Base-by-base conservation (phyloP, 2,888 invertebrate genomes). In the Melinopterus prodromus region DNA sequence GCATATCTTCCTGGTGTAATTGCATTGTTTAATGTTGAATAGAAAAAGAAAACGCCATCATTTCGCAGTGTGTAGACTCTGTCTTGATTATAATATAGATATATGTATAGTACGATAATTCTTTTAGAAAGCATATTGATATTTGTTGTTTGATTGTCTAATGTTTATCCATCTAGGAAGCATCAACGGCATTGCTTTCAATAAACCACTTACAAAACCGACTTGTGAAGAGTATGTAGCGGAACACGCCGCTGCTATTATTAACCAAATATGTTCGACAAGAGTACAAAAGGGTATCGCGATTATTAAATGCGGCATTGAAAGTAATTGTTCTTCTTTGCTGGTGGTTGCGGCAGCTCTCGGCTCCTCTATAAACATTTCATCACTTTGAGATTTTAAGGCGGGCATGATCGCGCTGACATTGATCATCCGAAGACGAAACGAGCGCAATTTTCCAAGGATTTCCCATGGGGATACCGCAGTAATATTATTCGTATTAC, bases 221-320 rank as follows among this genome's bases (percentile, higher is more conserved):
- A 3, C 26, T 26, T 26, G 26, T 26, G 26, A 26, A 26, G 26
- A 26, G 26, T 26, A 26, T 26, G 26, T 26, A 26, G 26, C 26
- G 26, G 26, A 53, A 53, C 53, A 53, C 12, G 53, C 53, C 53
- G 53, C 53, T 53, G 7, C 53, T 53, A 53, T 53, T 53, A 53
- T 53, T 53, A 53, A 53, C 53, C 53, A 53, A 53, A 53, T 53
- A 7, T 53, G 53, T 53, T 53, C 53, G 53, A 53, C 53, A 53
- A 53, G 53, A 53, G 53, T 12, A 12, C 53, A 53, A 53, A 53
- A 53, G 53, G 53, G 53, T 53, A 53, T 12, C 12, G 53, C 7
- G 53, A 53, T 53, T 53, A 53, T 53, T 53, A 53, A 53, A 53
- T 53, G 53, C 53, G 53, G 53, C 53, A 53, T 53, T 53, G 53